Base-by-base conservation (phyloP, 2,797 vertebrate genomes). In the Syngnathus rostellatus region DNA sequence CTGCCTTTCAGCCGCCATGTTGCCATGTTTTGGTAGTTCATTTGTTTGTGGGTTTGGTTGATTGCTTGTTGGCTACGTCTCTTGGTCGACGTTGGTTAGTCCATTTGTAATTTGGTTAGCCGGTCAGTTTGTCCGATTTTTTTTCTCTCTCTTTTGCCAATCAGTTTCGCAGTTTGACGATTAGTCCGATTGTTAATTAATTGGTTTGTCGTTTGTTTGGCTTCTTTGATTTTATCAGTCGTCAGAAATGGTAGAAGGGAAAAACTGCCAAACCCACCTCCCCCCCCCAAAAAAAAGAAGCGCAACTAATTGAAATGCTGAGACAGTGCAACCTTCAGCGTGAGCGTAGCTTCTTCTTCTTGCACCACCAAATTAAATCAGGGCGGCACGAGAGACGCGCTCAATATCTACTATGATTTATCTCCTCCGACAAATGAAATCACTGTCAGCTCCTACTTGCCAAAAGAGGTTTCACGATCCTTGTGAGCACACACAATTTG, bases 391-490 rank as follows among this genome's bases (percentile, higher is more conserved):
- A 91, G 84, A 91, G 84, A 91, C 85, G 89, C 88, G 87, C 82
- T 93, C 90, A 91, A 86, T 89, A 90, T 77, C 73, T 90, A 91
- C 73, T 90, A 91, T 89, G 86, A 94, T 91, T 93, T 94, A 92
- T 92, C 89, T 94, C 81, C 85, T 91, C 90, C 90, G 90, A 92
- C 90, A 92, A 90, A 93, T 89, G 82, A 92, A 94, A 93, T 92
- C 90, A 93, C 81, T 88, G 87, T 88, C 89, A 89, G 78, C 76
- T 87, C 81, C 89, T 88, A 85, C 77, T 81, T 84, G 73, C 78
- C 62, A 90, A 93, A 93, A 92, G 39, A 81, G 74, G 74, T 88
- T 86, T 21, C 50, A 77, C 87, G 65, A 80, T 85, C 87, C 73
- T 83, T 82, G 68, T 57, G 79, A 77, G 75, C 64, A 91, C 92